phyloP scores from a whole-genome alignment of 2,113 vertebrate genomes.

The Heterotilapia buettikoferi region DNA sequence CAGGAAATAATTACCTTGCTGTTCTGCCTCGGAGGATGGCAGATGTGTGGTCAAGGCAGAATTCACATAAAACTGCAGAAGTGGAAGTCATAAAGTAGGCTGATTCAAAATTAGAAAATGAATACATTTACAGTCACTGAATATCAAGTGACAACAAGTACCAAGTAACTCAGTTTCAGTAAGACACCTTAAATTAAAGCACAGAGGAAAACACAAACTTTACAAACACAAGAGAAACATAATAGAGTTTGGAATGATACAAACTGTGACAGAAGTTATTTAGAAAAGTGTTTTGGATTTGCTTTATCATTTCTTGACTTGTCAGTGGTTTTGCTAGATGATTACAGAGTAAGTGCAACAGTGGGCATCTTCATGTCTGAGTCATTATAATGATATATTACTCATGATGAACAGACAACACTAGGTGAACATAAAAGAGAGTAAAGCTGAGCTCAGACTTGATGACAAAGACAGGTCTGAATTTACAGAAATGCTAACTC shows the following conservation, averaged over 20 bases:
- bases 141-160: neutral
- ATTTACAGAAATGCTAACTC: neutral
- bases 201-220: neutral
- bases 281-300: neutral
- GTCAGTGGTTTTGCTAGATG: neutral
- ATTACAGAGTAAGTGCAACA: neutral
- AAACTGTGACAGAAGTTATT: neutral
- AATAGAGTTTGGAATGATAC: neutral
- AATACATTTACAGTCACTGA: neutral
- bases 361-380: neutral
- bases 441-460: neutral
- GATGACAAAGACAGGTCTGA: neutral
- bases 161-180: neutral
- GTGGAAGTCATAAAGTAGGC: neutral
- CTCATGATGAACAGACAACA: neutral
- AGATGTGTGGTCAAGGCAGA: neutral
- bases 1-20: neutral
- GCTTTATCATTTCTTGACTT: neutral
- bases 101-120: neutral
- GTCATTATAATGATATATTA: neutral
- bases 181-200: neutral
- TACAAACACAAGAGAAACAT: neutral
- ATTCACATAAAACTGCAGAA: neutral
- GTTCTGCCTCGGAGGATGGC: neutral
- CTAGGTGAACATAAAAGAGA: neutral